Evolutionary conservation across 2,888 invertebrate genomes (phyloP).

Genomic region (Leptinotarsa peninsularis): DNA sequence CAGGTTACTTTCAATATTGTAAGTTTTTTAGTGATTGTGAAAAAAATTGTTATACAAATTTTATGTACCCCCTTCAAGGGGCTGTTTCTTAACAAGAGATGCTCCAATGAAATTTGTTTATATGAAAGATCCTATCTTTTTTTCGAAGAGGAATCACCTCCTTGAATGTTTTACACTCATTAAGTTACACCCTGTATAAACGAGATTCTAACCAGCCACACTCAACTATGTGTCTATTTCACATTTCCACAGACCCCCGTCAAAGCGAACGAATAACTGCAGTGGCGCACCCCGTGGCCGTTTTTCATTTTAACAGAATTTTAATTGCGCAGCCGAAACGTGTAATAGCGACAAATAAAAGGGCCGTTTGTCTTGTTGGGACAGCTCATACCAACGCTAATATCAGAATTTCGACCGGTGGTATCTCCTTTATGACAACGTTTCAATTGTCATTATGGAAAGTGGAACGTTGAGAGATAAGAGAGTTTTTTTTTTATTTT

Average conservation of each 20-base stretch:
- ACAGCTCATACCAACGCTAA: constrained; percentile 46
- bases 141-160: too few species aligned
- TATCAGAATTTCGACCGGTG: constrained; percentile 47
- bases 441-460: constrained; percentile 39
- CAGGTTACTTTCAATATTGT: too few species aligned
- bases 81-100: too few species aligned
- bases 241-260: neutral
- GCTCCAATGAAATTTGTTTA: too few species aligned
- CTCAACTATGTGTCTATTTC: constrained; percentile 5
- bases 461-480: neutral
- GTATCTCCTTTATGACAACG: constrained; percentile 32
- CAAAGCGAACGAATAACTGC: constrained; percentile 44
- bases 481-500: neutral
- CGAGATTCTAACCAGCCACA: neutral
- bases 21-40: too few species aligned
- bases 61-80: too few species aligned
- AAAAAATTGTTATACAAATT: too few species aligned
- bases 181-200: neutral
- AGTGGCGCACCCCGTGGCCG: constrained; percentile 34
- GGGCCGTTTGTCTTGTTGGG: constrained; percentile 47
- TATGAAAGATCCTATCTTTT: too few species aligned
- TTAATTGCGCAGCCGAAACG: constrained; percentile 53
- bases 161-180: too few species aligned
- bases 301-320: constrained; percentile 58
- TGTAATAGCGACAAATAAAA: constrained; percentile 54